phyloP scores from a whole-genome alignment of 2,888 invertebrate species.

The Geotrupes spiniger region DNA sequence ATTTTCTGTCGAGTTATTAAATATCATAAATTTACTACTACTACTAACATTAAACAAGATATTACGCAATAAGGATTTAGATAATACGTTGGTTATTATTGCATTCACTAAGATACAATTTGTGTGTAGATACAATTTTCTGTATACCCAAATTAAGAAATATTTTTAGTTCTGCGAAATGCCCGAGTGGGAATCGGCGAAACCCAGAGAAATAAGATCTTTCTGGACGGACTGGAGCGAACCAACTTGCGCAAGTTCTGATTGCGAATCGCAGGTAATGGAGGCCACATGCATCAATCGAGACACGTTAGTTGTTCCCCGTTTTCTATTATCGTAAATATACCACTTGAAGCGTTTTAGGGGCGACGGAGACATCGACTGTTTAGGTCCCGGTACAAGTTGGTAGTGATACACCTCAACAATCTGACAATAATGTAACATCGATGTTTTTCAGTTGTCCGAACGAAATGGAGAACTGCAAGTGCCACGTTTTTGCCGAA shows the following conservation, averaged over 20 bases:
- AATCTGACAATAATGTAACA: background rate
- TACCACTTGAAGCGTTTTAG: slow-evolving; percentile 31
- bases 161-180: slow-evolving; percentile 47
- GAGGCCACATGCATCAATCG: slow-evolving; percentile 45
- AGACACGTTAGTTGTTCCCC: slow-evolving; percentile 38
- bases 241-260: slow-evolving; percentile 35
- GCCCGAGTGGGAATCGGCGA: slow-evolving; percentile 38
- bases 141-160: no score
- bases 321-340: no score
- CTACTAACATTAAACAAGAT: no score
- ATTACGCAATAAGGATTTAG: no score
- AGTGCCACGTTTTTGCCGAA: slow-evolving; percentile 35
- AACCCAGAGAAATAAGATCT: slow-evolving; percentile 39
- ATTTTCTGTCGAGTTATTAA: no score
- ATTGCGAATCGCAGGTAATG: slow-evolving; percentile 35
- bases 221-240: slow-evolving; percentile 46
- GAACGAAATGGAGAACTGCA: slow-evolving; percentile 33
- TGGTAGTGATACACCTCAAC: slow-evolving; percentile 37
- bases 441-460: slow-evolving; percentile 37
- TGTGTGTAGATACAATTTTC: no score
- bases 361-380: slow-evolving; percentile 42
- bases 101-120: no score
- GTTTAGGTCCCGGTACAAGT: slow-evolving; percentile 48
- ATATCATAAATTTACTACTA: no score
- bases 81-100: no score